These are phyloP conservation scores for Staurois parvus DNA, from an alignment of 2,797 vertebrate species.

Conservation along the genomic window DNA sequence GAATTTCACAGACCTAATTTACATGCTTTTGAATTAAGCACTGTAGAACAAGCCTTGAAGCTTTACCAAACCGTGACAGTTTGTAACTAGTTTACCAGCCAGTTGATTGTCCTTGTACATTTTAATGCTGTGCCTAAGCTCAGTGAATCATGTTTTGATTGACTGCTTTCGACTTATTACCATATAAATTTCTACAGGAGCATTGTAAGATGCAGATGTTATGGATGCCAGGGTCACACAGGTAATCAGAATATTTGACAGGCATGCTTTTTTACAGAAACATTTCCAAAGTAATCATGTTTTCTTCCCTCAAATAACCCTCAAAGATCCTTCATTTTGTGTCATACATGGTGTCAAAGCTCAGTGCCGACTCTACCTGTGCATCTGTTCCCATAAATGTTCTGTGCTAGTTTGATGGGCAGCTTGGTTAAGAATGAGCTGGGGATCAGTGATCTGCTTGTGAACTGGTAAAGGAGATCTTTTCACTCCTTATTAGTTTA, in stretches of 20 bases:
- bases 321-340: too few relatives aligned
- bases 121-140: conserved; percentile 41
- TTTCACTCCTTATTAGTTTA: too few relatives aligned
- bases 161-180: conserved; percentile 30
- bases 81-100: conserved; percentile 47
- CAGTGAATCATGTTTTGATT: conserved; percentile 43
- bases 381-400: too few relatives aligned
- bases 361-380: too few relatives aligned
- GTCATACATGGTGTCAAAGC: too few relatives aligned
- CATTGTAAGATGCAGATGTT: neutral
- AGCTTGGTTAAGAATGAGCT: too few relatives aligned
- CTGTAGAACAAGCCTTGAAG: conserved; percentile 40
- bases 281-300: neutral
- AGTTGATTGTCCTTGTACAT: conserved; percentile 41
- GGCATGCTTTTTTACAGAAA: neutral
- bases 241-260: conserved; percentile 8
- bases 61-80: conserved; percentile 44
- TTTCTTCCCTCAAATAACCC: neutral
- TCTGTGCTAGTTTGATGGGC: too few relatives aligned
- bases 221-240: neutral
- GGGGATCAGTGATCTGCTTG: too few relatives aligned
- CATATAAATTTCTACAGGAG: conserved; percentile 26
- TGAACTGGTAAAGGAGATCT: too few relatives aligned
- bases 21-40: conserved; percentile 26
- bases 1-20: conserved; percentile 50